Conservation (phyloP, 2,113 vertebrate genomes). For the Pagrus major region DNA sequence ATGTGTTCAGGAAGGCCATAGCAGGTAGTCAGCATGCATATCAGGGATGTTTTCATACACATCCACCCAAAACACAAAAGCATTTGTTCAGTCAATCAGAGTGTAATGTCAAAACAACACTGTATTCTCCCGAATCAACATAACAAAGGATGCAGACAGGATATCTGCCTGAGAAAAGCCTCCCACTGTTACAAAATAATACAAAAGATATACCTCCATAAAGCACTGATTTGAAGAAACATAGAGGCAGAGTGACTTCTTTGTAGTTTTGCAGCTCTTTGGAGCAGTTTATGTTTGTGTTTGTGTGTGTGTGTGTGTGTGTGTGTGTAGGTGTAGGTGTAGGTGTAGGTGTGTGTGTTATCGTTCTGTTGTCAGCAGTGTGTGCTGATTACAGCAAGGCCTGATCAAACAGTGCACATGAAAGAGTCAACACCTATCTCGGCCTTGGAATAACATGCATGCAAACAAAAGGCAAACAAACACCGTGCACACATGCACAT, state of each 20-base stretch:
- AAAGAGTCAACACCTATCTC: conserved; percentile 71
- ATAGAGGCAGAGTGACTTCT: conserved; percentile 35
- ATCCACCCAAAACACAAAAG: conserved; percentile 44
- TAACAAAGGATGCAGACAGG: conserved; percentile 36
- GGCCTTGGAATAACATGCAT: conserved; percentile 61
- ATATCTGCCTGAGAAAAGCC: conserved; percentile 42
- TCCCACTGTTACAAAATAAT: conserved; percentile 60
- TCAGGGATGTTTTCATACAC: conserved; percentile 28
- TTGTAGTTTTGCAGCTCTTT: conserved; percentile 48
- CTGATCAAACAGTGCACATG: conserved; percentile 75
- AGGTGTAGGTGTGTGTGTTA: conserved; percentile 38
- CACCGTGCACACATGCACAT: background rate
- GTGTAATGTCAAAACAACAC: conserved; percentile 58
- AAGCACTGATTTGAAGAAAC: conserved; percentile 43
- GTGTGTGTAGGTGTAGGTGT: conserved; percentile 17
- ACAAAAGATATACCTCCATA: conserved; percentile 49
- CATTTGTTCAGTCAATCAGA: conserved; percentile 55
- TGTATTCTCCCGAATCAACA: conserved; percentile 43
- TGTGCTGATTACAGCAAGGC: conserved; percentile 71
- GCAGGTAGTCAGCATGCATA: conserved; percentile 26
- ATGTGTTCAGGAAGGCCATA: conserved; percentile 28
- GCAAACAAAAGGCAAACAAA: conserved; percentile 59
- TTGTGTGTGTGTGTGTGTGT: conserved; percentile 12
- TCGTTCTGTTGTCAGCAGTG: conserved; percentile 56
- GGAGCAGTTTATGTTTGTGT: conserved; percentile 36